Conservation (phyloP, 2,797 vertebrate species). For the Pipistrellus kuhlii region DNA sequence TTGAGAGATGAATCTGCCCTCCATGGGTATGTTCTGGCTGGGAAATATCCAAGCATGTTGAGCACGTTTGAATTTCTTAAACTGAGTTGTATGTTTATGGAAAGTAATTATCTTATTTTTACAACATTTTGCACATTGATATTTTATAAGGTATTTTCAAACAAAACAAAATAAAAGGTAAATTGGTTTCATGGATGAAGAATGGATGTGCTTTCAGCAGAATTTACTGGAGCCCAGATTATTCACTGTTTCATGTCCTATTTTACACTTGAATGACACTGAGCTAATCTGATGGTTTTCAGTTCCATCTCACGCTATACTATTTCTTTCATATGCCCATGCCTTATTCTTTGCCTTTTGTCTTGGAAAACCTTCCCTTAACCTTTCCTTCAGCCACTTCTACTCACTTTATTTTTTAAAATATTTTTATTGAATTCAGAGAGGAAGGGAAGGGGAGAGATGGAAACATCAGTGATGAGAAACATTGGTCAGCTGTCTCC, state of each 20-base stretch:
- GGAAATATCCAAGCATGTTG: background rate
- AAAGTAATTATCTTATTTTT: background rate
- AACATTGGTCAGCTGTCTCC: too few relatives aligned
- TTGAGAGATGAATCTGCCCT: background rate
- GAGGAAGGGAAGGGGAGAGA: too few relatives aligned
- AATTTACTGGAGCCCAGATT: background rate
- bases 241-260: background rate
- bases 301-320: background rate
- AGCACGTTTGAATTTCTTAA: background rate
- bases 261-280: background rate
- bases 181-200: background rate
- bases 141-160: slow-evolving; percentile 13
- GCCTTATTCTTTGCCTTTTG: background rate
- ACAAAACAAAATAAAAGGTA: background rate
- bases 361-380: slow-evolving; percentile 7
- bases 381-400: background rate
- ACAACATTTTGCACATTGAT: background rate
- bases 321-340: background rate
- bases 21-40: background rate
- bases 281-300: background rate
- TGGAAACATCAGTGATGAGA: too few relatives aligned
- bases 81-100: background rate
- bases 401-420: background rate
- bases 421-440: too few relatives aligned
- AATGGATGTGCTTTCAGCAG: slow-evolving; percentile 21